phyloP scores from a whole-genome alignment of 2,888 invertebrate species.

The Lithophane semibrunnea region DNA sequence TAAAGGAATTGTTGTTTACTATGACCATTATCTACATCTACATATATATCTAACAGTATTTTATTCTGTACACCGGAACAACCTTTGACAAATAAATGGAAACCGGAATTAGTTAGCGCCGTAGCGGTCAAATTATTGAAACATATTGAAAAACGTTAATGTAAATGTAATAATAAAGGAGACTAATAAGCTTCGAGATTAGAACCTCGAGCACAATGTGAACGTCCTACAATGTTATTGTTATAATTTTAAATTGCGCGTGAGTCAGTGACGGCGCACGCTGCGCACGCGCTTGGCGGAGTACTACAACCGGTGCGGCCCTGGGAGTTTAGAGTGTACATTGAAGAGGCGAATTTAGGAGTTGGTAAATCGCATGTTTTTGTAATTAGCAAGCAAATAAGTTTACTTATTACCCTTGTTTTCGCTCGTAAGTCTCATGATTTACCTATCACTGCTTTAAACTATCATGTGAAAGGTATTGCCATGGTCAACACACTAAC shows the following conservation, averaged over 20 bases:
- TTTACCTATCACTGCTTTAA: not conserved
- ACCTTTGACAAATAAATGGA: slow-evolving; percentile 65
- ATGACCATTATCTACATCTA: not conserved
- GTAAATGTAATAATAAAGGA: slow-evolving; percentile 63
- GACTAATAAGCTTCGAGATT: slow-evolving; percentile 75
- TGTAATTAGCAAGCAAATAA: not conserved
- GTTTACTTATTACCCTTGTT: not conserved
- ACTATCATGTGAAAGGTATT: not conserved
- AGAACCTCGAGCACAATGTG: slow-evolving; percentile 74
- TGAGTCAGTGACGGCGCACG: slow-evolving; percentile 66
- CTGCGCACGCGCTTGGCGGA: slow-evolving; percentile 27
- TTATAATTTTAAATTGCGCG: slow-evolving; percentile 69
- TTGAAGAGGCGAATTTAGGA: slow-evolving; percentile 2
- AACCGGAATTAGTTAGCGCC: slow-evolving; percentile 75
- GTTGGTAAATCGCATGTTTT: not conserved
- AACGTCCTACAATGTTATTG: slow-evolving; percentile 69
- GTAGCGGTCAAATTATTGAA: slow-evolving; percentile 68
- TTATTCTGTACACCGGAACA: slow-evolving; percentile 67
- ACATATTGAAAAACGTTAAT: slow-evolving; percentile 67
- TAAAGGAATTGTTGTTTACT: slow-evolving; percentile 23
- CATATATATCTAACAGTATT: slow-evolving; percentile 8
- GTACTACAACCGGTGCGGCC: slow-evolving; percentile 5
- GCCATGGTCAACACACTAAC: not conserved
- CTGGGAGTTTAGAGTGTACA: slow-evolving; percentile 20
- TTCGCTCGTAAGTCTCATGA: not conserved